These are phyloP conservation scores for Antennarius maculatus DNA, from an alignment of 2,797 vertebrate species.

Conservation along the genomic window DNA sequence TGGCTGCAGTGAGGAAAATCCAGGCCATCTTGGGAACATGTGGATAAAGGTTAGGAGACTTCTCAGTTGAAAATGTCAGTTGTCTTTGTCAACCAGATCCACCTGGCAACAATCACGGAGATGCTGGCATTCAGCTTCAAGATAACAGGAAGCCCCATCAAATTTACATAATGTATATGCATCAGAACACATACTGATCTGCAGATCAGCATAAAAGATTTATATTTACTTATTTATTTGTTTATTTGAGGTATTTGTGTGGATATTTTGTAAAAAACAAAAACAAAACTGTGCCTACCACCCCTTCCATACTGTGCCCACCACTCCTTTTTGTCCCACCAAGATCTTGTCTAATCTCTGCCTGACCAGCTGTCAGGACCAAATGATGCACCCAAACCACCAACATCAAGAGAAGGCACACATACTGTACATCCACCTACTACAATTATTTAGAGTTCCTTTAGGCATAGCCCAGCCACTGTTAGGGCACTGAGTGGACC, in stretches of 20 bases:
- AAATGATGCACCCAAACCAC: slow-evolving; percentile 62
- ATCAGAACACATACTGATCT: neutral
- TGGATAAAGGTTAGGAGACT: slow-evolving; percentile 34
- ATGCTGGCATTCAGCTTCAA: slow-evolving; percentile 13
- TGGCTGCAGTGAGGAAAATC: slow-evolving; percentile 36
- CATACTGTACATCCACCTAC: slow-evolving; percentile 45
- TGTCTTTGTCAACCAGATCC: slow-evolving; percentile 16
- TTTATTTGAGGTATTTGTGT: neutral
- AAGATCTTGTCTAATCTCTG: slow-evolving; percentile 73
- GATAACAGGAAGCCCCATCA: neutral
- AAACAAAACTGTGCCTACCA: slow-evolving; percentile 18
- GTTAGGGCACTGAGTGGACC: neutral
- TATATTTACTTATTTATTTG: neutral
- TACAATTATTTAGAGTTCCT: slow-evolving; percentile 66
- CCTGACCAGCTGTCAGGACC: slow-evolving; percentile 79
- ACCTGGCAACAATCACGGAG: slow-evolving; percentile 33
- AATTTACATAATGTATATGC: neutral
- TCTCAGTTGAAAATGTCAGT: slow-evolving; percentile 56
- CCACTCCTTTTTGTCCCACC: slow-evolving; percentile 51
- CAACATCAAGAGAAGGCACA: slow-evolving; percentile 45
- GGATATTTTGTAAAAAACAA: slow-evolving; percentile 16
- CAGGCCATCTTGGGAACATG: slow-evolving; percentile 34
- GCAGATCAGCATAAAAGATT: neutral
- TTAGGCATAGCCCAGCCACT: slow-evolving; percentile 13
- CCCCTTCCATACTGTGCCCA: slow-evolving; percentile 58